phyloP scores from a whole-genome alignment of 2,113 vertebrate genomes.

The Buteo buteo region DNA sequence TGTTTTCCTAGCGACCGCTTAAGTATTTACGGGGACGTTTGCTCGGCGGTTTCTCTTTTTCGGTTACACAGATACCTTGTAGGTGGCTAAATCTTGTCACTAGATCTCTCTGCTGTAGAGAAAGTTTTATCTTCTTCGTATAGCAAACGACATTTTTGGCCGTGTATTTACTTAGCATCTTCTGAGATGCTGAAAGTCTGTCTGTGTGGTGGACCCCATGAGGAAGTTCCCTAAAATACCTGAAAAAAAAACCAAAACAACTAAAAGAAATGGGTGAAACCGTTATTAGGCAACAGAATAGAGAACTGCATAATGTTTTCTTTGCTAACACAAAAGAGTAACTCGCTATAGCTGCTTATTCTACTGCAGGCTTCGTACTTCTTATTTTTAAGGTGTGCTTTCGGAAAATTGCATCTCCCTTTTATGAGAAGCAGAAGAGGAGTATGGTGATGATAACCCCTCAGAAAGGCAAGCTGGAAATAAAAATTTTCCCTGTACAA shows the following conservation, averaged over 20 bases:
- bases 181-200: conserved; percentile 46
- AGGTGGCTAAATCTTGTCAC: background rate
- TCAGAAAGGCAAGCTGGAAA: background rate
- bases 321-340: background rate
- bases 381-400: conserved; percentile 35
- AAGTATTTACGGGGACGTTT: background rate
- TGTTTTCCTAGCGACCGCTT: background rate
- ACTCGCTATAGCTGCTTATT: background rate
- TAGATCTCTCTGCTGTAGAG: conserved; percentile 45
- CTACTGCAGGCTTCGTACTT: background rate
- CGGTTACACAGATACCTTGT: background rate
- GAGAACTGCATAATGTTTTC: background rate
- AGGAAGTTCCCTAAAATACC: conserved; percentile 56
- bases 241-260: background rate
- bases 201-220: background rate
- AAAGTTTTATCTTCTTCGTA: conserved; percentile 69
- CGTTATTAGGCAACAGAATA: background rate
- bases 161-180: conserved; percentile 37
- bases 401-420: background rate
- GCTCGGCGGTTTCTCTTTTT: background rate
- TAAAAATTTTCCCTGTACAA: background rate
- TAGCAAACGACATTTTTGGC: conserved; percentile 42
- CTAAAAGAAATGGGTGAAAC: background rate
- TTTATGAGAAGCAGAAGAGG: background rate
- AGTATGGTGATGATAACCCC: background rate